Evolutionary conservation across 2,113 vertebrate genomes (phyloP).

Genomic region (Oryctolagus cuniculus): mOryCun1.1 NC_091442.1:70089501-70090000

Average conservation of each 20-base stretch:
- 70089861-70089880: too few species aligned
- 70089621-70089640: constrained; percentile 83
- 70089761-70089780: constrained; percentile 92
- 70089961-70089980: too few species aligned
- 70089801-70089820: constrained; percentile 83
- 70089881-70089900: too few species aligned
- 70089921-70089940: too few species aligned
- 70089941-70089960: too few species aligned
- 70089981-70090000: too few species aligned
- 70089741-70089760: constrained; percentile 82
- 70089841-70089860: too few species aligned
- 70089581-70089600: constrained; percentile 81
- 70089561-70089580: constrained; percentile 79
- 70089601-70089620: constrained; percentile 88
- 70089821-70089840: too few species aligned
- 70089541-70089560: constrained; percentile 83
- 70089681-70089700: constrained; percentile 89
- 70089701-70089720: constrained; percentile 86
- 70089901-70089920: too few species aligned
- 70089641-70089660: constrained; percentile 89
- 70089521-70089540: constrained; percentile 78
- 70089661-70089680: constrained; percentile 87
- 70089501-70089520: neutral
- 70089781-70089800: constrained; percentile 98
- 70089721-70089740: constrained; percentile 84